Conservation (phyloP, 2,797 vertebrate genomes). For the Hippopotamyrus pictus region DNA sequence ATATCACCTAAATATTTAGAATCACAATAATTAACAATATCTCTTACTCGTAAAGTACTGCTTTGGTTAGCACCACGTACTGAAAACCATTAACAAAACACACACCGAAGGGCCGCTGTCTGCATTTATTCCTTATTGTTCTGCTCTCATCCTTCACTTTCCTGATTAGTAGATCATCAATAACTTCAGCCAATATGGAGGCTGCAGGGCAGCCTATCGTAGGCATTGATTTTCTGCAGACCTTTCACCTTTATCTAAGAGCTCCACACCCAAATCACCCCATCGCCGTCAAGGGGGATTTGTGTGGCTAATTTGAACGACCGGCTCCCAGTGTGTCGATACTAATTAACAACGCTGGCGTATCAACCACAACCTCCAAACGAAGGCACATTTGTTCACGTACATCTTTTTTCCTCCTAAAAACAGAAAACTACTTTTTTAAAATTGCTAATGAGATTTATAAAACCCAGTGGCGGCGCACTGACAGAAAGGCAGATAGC, state of each 20-base stretch:
- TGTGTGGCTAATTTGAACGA: slow-evolving; percentile 42
- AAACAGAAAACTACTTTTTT: not conserved
- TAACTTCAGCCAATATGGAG: slow-evolving; percentile 28
- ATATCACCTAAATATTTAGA: not conserved
- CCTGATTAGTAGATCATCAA: slow-evolving; percentile 25
- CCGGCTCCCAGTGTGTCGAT: slow-evolving; percentile 36
- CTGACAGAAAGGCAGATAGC: not conserved
- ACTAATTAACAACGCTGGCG: slow-evolving; percentile 47
- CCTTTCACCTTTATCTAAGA: slow-evolving; percentile 42
- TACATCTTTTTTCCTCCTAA: not conserved
- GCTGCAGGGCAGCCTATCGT: slow-evolving; percentile 16
- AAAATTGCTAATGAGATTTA: not conserved
- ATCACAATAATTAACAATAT: not conserved
- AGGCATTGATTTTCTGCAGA: slow-evolving; percentile 41
- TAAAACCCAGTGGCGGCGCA: not conserved
- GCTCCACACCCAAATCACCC: slow-evolving; percentile 41
- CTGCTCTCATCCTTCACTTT: slow-evolving; percentile 23
- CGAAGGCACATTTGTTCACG: slow-evolving; percentile 26
- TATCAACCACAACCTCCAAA: slow-evolving; percentile 23
- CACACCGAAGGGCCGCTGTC: not conserved
- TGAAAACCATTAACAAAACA: not conserved
- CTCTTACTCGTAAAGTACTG: not conserved
- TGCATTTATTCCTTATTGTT: not conserved
- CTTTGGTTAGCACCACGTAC: not conserved
- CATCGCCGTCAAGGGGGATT: slow-evolving; percentile 43